Percentiles rank a stretch among this genome's conserved stretches.
Conservation (phyloP, 1,140 invertebrate genomes). For the Atta cephalotes region DNA sequence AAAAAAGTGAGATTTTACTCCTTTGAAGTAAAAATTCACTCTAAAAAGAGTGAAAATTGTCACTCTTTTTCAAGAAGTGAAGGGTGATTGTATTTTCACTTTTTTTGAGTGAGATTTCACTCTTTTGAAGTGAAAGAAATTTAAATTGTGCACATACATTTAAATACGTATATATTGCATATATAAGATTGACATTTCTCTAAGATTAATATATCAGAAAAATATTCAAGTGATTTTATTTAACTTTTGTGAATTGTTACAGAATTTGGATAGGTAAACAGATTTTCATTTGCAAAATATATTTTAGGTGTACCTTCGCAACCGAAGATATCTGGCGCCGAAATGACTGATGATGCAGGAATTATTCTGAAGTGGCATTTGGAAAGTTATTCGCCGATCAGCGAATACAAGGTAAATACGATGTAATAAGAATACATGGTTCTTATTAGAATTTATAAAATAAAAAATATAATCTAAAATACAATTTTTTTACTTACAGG, state of each 20-base stretch:
- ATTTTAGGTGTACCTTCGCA: constrained; percentile 78
- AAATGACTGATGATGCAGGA: constrained; percentile 76
- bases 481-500: constrained; percentile 65
- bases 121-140: no score
- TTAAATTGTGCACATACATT: no score
- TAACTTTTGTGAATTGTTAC: not conserved
- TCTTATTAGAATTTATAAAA: not conserved
- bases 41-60: no score
- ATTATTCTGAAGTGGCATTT: constrained; percentile 85
- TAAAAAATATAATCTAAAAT: not conserved
- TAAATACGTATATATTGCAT: not conserved
- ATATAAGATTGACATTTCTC: not conserved
- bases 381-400: constrained; percentile 85
- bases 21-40: no score
- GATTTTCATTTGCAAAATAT: constrained; percentile 20
- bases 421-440: not conserved
- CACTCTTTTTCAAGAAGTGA: no score
- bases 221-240: not conserved
- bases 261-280: not conserved
- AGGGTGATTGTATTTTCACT: no score
- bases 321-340: constrained; percentile 71
- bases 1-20: no score
- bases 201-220: not conserved
- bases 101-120: no score
- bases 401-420: constrained; percentile 81